phyloP scores from a whole-genome alignment of 2,113 vertebrate species.

The Dipodomys spectabilis region DNA sequence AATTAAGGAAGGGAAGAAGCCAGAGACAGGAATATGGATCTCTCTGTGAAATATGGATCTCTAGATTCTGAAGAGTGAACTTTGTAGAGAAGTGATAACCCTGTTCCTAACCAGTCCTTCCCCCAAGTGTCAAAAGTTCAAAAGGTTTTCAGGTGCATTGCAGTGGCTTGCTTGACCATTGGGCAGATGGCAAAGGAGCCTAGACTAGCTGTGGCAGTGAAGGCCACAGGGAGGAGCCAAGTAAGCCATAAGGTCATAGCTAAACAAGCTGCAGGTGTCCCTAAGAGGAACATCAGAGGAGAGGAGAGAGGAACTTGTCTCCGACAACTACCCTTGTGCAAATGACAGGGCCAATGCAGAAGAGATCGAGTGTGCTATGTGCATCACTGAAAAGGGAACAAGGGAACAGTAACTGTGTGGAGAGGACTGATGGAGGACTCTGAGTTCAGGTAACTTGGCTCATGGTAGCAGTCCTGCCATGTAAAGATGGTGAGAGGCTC shows the following conservation, averaged over 20 bases:
- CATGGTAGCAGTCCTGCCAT: rapidly evolving
- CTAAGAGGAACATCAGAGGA: not conserved
- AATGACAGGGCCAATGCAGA: not conserved
- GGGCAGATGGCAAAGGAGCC: not conserved
- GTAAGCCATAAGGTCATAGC: not conserved
- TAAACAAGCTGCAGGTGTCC: not conserved
- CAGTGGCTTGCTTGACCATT: not conserved
- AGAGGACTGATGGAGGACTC: not conserved
- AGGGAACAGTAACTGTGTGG: not conserved
- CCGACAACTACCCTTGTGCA: not conserved
- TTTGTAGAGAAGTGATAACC: not conserved
- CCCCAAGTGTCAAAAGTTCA: too few relatives aligned
- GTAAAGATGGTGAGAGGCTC: not conserved
- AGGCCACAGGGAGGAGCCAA: not conserved
- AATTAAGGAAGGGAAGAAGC: not conserved
- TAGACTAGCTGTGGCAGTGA: too few relatives aligned
- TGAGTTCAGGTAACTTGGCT: not conserved
- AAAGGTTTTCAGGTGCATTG: not conserved
- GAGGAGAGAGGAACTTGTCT: not conserved
- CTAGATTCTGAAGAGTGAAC: not conserved
- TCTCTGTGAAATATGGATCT: not conserved
- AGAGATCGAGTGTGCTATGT: not conserved
- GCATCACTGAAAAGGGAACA: not conserved
- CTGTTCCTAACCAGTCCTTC: not conserved
- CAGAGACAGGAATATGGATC: not conserved